Conservation (phyloP, 2,888 invertebrate genomes). For the Cantharis lateralis region DNA sequence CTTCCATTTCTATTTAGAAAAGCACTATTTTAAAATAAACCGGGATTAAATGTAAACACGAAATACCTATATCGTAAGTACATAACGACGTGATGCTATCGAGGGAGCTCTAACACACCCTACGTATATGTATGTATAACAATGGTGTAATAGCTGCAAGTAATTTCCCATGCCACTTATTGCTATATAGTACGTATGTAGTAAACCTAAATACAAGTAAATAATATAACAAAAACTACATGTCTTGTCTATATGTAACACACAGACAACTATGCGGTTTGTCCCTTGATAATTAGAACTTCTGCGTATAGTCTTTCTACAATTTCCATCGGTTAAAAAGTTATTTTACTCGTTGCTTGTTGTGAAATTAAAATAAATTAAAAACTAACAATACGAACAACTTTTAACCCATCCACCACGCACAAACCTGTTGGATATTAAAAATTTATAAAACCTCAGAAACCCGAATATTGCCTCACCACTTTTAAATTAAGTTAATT, state of each 20-base stretch:
- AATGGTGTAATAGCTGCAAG: slow-evolving; percentile 11
- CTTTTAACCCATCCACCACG: not conserved
- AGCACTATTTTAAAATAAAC: slow-evolving; percentile 12
- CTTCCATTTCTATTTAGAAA: slow-evolving; percentile 1
- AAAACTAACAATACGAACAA: not conserved
- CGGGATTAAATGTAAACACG: slow-evolving; percentile 20
- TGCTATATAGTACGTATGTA: slow-evolving; percentile 9
- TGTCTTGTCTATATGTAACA: slow-evolving; percentile 16
- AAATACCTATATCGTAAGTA: slow-evolving; percentile 8
- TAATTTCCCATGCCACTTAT: slow-evolving; percentile 18
- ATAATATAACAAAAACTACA: slow-evolving; percentile 17
- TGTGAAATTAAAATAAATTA: not conserved
- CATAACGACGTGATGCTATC: slow-evolving; percentile 13
- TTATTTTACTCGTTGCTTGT: not conserved
- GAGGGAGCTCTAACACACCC: slow-evolving; percentile 12
- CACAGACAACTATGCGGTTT: slow-evolving; percentile 17
- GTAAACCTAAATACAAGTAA: slow-evolving; percentile 10
- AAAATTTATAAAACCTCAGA: not conserved
- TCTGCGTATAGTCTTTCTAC: not conserved
- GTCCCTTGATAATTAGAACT: slow-evolving; percentile 18
- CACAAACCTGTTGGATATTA: not conserved
- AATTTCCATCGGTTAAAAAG: slow-evolving; percentile 10
- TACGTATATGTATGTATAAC: slow-evolving; percentile 15
- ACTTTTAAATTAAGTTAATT: not conserved
- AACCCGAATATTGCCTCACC: not conserved